A percentile compares a stretch with the other conserved stretches of the same genome.
These are phyloP conservation scores for Zhuqinia jingwanae DNA, from an alignment of 2,888 invertebrate genomes.

Conservation along the genomic window DNA sequence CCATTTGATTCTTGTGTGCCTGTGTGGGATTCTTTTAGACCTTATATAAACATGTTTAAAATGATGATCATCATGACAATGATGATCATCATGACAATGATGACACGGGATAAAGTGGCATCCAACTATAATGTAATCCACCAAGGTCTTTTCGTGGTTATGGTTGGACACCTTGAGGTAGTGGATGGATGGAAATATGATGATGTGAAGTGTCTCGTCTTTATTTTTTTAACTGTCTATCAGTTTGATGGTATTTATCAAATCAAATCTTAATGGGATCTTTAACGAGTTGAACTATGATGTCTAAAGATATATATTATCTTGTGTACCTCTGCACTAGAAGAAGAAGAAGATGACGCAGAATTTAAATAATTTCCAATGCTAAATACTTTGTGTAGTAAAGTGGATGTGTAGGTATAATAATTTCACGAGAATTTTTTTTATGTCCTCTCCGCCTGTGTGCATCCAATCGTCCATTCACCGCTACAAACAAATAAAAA, in stretches of 20 bases:
- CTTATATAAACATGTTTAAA: background rate
- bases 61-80: background rate
- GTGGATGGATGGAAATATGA: too few relatives aligned
- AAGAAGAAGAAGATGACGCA: background rate
- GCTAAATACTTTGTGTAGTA: too few relatives aligned
- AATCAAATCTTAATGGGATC: background rate
- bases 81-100: background rate
- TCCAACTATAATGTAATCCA: background rate
- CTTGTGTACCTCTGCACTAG: background rate
- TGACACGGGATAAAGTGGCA: background rate
- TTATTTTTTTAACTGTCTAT: background rate
- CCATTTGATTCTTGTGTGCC: too few relatives aligned
- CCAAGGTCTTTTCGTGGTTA: constrained; percentile 53
- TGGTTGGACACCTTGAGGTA: background rate
- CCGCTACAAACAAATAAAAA: background rate
- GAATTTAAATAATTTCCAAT: too few relatives aligned
- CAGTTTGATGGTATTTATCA: background rate
- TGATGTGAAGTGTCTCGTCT: too few relatives aligned
- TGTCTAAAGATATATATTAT: background rate
- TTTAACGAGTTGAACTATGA: background rate
- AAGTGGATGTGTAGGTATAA: too few relatives aligned
- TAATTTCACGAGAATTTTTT: too few relatives aligned
- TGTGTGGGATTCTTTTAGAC: background rate
- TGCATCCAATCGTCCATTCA: background rate
- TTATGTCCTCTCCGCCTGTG: background rate